Evolutionary conservation across 2,113 vertebrate genomes (phyloP), one percentile per base, ranked within the genome.

Genomic region (Physeter macrocephalus): DNA sequence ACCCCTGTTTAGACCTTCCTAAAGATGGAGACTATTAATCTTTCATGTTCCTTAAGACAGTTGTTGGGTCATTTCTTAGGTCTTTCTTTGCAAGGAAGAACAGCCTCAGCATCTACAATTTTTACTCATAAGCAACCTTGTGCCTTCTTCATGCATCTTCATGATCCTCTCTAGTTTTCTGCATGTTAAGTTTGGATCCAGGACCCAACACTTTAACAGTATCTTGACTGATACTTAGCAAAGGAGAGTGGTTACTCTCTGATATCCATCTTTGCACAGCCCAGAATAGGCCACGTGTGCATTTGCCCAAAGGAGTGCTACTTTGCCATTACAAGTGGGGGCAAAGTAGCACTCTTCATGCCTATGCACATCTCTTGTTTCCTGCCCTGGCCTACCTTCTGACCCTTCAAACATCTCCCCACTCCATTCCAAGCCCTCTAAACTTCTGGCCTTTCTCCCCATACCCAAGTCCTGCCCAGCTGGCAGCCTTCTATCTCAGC

Each of bases 1-100:
- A 34, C 20, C 34, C n/a, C 25, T n/a, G 9, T 83, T 88, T 46
- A 62, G 61, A 90, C 62, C 71, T 74, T 62, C 29, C 34, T 86
- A 34, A 62, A 87, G 23, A 78, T 49, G 67, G 62, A 89, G 21
- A 7, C 84, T 43, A 25, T 74, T 96, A 7, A 64, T 75, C 43
- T 93, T 85, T 92, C 69, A n/a, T 41, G n/a, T 81, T 77, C 34
- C 43, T 72, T 39, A 71, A 43, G 59, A 81, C n/a, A 84, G 20
- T 49, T 54, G 41, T 36, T 34, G 43, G 36, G 20, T 23, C n/a
- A 20, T 71, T 93, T 81, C 57, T 86, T n/a, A 66, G 21, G 52
- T 69, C 7, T 72, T 82, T 54, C 4, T 93, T 57, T 72, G 31
- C 9, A 49, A 94, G 23, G n/a, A 69, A 84, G 71, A 72, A 31